Conservation (phyloP, 2,888 invertebrate genomes). For the Metacarcinus magister region DNA sequence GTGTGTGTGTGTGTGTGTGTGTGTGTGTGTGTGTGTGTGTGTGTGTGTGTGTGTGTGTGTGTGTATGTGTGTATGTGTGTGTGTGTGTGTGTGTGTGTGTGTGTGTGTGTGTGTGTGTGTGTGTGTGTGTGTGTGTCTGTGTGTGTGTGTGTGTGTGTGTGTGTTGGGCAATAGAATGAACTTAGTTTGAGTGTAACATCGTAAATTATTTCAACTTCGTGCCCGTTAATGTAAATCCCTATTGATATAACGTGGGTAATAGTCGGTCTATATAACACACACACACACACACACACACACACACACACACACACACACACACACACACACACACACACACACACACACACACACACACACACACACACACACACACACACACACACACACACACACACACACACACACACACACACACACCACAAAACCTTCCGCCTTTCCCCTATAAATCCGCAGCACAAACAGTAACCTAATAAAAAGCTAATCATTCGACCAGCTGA, state of each 20-base stretch:
- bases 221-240: not conserved
- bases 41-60: slow-evolving; percentile 32
- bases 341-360: slow-evolving; percentile 16
- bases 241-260: not conserved
- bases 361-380: not conserved
- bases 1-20: slow-evolving; percentile 46
- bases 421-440: not conserved
- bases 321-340: slow-evolving; percentile 15
- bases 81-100: slow-evolving; percentile 46
- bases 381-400: not conserved
- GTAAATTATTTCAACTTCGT: not conserved
- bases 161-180: not conserved
- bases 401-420: not conserved
- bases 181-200: not conserved
- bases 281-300: too few relatives aligned
- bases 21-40: slow-evolving; percentile 47
- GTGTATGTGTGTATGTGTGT: slow-evolving; percentile 34
- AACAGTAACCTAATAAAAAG: not conserved
- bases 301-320: not conserved
- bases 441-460: not conserved
- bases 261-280: not conserved
- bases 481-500: slow-evolving; percentile 11
- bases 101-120: slow-evolving; percentile 54
- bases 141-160: slow-evolving; percentile 5
- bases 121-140: slow-evolving; percentile 48